Evolutionary conservation across 2,888 invertebrate species (phyloP).

Genomic region (Hemaris fuciformis): DNA sequence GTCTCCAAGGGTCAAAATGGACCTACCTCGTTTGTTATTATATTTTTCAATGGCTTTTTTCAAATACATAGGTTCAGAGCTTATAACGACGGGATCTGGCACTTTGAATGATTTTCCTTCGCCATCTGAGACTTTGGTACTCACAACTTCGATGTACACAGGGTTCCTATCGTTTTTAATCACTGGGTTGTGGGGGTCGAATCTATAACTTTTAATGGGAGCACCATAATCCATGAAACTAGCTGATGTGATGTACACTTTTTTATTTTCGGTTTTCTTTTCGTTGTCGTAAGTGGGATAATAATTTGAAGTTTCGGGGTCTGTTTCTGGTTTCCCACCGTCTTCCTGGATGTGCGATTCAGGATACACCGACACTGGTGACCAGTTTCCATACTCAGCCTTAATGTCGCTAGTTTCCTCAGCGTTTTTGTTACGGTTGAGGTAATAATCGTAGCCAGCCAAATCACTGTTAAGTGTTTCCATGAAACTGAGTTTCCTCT

Average conservation of each 20-base stretch:
- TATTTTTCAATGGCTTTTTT: constrained; percentile 76
- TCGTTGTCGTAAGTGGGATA: constrained; percentile 75
- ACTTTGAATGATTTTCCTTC: constrained; percentile 77
- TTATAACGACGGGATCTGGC: constrained; percentile 86
- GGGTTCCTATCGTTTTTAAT: constrained; percentile 81
- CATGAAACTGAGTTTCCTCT: constrained; percentile 67
- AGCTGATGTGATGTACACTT: constrained; percentile 74
- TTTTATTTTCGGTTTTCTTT: constrained; percentile 67
- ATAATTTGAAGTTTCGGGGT: constrained; percentile 68
- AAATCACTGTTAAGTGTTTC: constrained; percentile 67
- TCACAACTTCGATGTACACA: constrained; percentile 76
- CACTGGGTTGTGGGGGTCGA: constrained; percentile 74
- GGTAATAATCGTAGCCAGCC: constrained; percentile 74
- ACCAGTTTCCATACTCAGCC: constrained; percentile 79
- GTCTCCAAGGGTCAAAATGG: constrained; percentile 83
- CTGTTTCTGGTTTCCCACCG: constrained; percentile 62
- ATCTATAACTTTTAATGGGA: constrained; percentile 71
- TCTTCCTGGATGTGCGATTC: constrained; percentile 73
- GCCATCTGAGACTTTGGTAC: constrained; percentile 72
- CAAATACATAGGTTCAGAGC: constrained; percentile 84
- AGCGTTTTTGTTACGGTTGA: constrained; percentile 64
- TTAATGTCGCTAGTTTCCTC: constrained; percentile 71
- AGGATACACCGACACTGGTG: constrained; percentile 75
- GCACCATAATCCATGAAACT: constrained; percentile 68
- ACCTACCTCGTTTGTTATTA: constrained; percentile 83